A percentile compares a stretch with the other conserved stretches of the same genome.
Evolutionary conservation across 2,797 vertebrate genomes (phyloP).

Genomic region (Coregonus sp.): DNA sequence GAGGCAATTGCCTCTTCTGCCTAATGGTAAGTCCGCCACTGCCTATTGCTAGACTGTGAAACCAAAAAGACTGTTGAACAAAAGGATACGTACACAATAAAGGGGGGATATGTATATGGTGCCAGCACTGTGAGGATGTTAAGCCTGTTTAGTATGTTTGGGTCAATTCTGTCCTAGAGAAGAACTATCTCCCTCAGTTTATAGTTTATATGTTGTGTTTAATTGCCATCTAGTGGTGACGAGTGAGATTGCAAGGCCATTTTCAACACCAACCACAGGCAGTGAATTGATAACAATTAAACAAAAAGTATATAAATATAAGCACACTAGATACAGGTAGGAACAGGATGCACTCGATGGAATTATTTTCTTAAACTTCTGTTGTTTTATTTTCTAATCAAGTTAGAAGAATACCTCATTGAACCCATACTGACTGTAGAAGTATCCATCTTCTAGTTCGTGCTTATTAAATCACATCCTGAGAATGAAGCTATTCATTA

Average conservation of each 20-base stretch:
- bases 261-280: neutral
- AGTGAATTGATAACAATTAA: neutral
- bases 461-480: conserved; percentile 1
- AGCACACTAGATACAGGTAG: neutral
- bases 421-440: neutral
- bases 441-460: neutral
- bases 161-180: neutral
- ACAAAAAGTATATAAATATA: neutral
- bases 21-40: too few species aligned
- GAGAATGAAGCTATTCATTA: conserved; percentile 12
- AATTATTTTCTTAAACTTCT: neutral
- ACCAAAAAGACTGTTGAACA: neutral
- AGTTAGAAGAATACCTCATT: neutral
- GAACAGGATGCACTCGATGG: neutral
- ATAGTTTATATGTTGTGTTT: conserved; percentile 13
- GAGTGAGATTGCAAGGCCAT: conserved; percentile 17
- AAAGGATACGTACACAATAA: neutral
- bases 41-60: too few species aligned
- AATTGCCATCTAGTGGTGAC: conserved; percentile 54
- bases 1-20: too few species aligned
- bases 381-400: neutral
- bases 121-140: neutral
- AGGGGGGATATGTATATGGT: neutral
- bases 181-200: neutral
- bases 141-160: neutral